These are phyloP conservation scores for Solea senegalensis DNA, from an alignment of 2,113 vertebrate genomes.

Conservation along the genomic window DNA sequence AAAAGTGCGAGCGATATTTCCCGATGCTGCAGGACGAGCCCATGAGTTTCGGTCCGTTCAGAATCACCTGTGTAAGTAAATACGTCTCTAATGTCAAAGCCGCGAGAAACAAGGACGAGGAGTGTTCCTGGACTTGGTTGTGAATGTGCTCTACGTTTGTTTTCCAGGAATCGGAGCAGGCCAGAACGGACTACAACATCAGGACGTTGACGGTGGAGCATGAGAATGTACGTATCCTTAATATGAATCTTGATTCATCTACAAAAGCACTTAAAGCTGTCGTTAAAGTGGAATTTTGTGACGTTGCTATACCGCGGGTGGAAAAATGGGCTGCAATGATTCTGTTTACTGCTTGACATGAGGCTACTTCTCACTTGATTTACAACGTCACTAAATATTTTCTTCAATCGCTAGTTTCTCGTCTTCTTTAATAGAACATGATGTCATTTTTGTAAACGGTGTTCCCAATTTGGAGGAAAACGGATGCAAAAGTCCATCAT, in stretches of 20 bases:
- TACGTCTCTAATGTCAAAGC: conserved; percentile 6
- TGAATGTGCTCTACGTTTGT: conserved; percentile 15
- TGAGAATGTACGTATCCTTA: conserved; percentile 87
- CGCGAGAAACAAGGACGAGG: neutral
- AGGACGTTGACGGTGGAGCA: conserved; percentile 90
- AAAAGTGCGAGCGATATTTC: conserved; percentile 99
- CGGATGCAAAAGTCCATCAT: too few relatives aligned
- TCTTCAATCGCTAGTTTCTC: too few relatives aligned
- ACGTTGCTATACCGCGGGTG: too few relatives aligned
- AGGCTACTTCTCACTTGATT: too few relatives aligned
- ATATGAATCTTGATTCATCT: neutral
- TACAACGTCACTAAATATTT: too few relatives aligned
- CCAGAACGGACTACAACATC: conserved; percentile 93
- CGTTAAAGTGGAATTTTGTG: too few relatives aligned
- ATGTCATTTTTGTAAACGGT: too few relatives aligned
- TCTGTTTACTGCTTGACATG: too few relatives aligned
- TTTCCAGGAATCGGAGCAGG: conserved; percentile 91
- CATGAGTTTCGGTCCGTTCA: conserved; percentile 91
- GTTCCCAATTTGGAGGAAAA: too few relatives aligned
- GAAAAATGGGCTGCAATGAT: too few relatives aligned
- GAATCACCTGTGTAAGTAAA: conserved; percentile 94
- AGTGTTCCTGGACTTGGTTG: neutral
- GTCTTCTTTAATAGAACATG: too few relatives aligned
- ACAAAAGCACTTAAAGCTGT: neutral
- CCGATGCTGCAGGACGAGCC: conserved; percentile 88